Base-by-base conservation (phyloP, 2,888 invertebrate genomes). In the Penaeus monodon region DNA sequence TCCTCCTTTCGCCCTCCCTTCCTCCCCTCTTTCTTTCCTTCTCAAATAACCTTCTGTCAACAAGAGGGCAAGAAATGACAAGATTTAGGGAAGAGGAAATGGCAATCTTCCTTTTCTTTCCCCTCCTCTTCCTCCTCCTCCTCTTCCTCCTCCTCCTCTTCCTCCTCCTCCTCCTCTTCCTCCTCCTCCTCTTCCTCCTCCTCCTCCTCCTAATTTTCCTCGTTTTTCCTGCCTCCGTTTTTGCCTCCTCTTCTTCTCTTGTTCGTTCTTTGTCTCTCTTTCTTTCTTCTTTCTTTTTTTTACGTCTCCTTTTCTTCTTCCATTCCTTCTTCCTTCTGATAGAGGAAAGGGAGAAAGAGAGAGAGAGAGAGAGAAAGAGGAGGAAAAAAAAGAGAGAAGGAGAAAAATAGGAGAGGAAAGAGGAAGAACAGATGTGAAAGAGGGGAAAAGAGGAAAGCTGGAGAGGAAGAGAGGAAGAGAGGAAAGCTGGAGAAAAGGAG, bases 91-190 rank as follows among this genome's bases (percentile, higher is more conserved):
- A 44, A 10, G 44, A 44, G 44, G 44, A 44, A 44, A 44, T 44
- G 44, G 10, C 44, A 44, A 10, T 77, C 33, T 27, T 64, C 38
- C 38, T 65, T 29, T 64, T 29, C 29, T 65, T 80, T 22, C 65
- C 65, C 65, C 65, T 64, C n/a, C 4, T 33, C 64, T 2, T 66
- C 66, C n/a, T 38, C 14, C 12, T n/a, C 29, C 20, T 64, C 44
- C 44, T 44, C 29, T 68, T 27, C 29, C 33, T 57, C 17, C 78
- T 20, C 57, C 63, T 57, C 12, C 78, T 44, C 44, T 14, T 33
- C n/a, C 44, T 76, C 44, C 38, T n/a, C n/a, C 38, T 76, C 44
- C n/a, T 33, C 33, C 79, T 79, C 79, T 27, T 24, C 33, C 79
- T 79, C 65, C 70, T 29, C 70, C 17, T 12, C n/a, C 70, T 12